Base-by-base conservation (phyloP, 92 coral and sea anemone genomes). In the Palythoa grandis region DNA sequence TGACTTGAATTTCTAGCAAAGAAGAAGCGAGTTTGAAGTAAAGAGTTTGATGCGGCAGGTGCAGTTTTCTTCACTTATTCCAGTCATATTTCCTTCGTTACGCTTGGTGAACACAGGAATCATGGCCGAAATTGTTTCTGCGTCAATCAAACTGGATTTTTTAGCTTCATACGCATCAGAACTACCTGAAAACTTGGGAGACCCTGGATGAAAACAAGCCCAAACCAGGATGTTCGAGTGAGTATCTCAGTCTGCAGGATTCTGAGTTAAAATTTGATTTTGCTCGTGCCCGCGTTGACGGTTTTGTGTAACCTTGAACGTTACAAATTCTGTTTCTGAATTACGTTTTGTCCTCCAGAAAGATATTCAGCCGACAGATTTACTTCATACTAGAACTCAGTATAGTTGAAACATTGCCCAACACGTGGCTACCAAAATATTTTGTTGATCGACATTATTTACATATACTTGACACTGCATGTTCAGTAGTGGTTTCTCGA, bases 311-410 rank as follows among this genome's bases (percentile, higher is more conserved):
- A 77, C 60, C 52, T 77, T 50, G 17, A 77, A 54, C 82, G 50
- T 25, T 77, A 77, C 82, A 77, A 77, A 56, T 50, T 47, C 79
- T 77, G 82, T 77, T 77, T 77, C 67, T 48, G 69, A 77, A 77
- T 75, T 77, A 50, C 82, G 52, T 77, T 77, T 77, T 77, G 19
- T 77, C 82, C 82, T 77, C 82, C 20, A 77, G 82, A 77, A 77
- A 77, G 43, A 57, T 29, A 14, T 77, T 77, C 50, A 77, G 68
- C 82, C 67, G 82, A 50, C 47, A 53, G 67, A 77, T 77, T 77
- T 77, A 53, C 82, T 77, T 77, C 82, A 54, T 54, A 77, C 69
- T 77, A 12, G 82, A 25, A 75, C 40, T 75, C 40, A 75, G 61
- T 75, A 11, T 71, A 75, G 54, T 10, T 75, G 35, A 75, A 75